Evolutionary conservation across 2,888 invertebrate species (phyloP), one percentile per base, ranked within the genome.

Genomic region (Mongoloraphidia duomilia): DNA sequence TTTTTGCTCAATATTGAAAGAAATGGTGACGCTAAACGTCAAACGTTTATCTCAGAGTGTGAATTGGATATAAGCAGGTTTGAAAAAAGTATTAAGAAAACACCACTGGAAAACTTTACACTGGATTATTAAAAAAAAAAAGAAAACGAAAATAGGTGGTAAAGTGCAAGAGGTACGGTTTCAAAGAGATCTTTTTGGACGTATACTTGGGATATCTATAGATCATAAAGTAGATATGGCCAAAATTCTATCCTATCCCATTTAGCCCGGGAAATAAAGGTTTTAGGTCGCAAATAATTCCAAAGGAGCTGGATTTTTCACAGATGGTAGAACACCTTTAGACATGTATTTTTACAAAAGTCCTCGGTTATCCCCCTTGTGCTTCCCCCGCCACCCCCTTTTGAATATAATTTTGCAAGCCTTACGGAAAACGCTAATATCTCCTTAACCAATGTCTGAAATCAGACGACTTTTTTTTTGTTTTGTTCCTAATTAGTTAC

Each of bases 171-270:
- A 59, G 49, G 43, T 60, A 6, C 14, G 49, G 41, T 49, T 59
- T 36, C 58, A 59, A 50, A 41, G 57, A 39, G 54, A 59, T 53
- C 48, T 58, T 34, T 59, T 60, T 51, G 56, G 57, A 0, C 51
- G 54, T 9, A 40, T 58, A 17, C 42, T 59, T 9, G 52, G 41
- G 6, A 46, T 59, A 39, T 56, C 57, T 17, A 46, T 56, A 41
- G 47, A 57, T 12, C 10, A 53, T 2, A 49, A 51, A 35, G 39
- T 55, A 12, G 50, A 58, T 49, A 44, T 57, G 12, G 49, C 34
- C 3, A 57, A 58, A 51, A 44, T 60, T 46, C 44, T 63, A n/a
- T 53, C 57, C 1, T 62, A 56, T 52, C 60, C 61, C 2, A 50
- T 61, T 34, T n/a, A n/a, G n/a, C n/a, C n/a, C n/a, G n/a, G n/a